These are phyloP conservation scores for Eurystomus glaucurus DNA, from an alignment of 2,797 vertebrate genomes.

Conservation along the genomic window DNA sequence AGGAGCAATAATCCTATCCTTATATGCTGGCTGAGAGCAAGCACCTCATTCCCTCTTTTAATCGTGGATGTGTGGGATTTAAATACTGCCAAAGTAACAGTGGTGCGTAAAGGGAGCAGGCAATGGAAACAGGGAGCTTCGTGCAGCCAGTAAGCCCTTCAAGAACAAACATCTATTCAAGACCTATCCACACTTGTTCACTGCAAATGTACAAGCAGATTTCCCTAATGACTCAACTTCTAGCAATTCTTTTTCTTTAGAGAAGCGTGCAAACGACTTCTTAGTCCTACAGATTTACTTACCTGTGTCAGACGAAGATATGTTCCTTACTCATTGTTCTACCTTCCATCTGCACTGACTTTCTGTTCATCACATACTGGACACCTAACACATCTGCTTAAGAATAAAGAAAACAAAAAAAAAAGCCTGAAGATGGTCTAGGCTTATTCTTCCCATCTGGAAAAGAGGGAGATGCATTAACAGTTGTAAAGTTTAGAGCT, in stretches of 20 bases:
- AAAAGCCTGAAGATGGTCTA: background rate
- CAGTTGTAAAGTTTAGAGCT: background rate
- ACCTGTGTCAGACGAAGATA: background rate
- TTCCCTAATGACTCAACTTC: background rate
- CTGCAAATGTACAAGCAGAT: background rate
- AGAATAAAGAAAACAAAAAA: background rate
- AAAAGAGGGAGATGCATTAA: background rate
- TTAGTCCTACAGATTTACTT: background rate
- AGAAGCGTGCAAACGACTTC: background rate
- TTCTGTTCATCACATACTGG: background rate
- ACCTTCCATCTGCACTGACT: background rate
- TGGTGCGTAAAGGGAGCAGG: background rate
- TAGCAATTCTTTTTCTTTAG: background rate
- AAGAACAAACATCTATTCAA: background rate
- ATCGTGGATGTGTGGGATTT: background rate
- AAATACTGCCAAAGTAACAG: slow-evolving; percentile 15
- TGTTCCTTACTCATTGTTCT: background rate
- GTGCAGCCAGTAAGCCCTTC: background rate
- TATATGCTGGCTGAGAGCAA: background rate
- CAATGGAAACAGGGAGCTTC: background rate
- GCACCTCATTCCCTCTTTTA: slow-evolving; percentile 1
- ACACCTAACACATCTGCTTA: background rate
- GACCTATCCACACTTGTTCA: background rate
- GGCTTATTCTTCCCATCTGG: background rate
- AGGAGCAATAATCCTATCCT: slow-evolving; percentile 51